A percentile compares a stretch with the other conserved stretches of the same genome.
Conservation (phyloP, 1,140 invertebrate genomes). For the Venustaconcha ellipsiformis region DNA sequence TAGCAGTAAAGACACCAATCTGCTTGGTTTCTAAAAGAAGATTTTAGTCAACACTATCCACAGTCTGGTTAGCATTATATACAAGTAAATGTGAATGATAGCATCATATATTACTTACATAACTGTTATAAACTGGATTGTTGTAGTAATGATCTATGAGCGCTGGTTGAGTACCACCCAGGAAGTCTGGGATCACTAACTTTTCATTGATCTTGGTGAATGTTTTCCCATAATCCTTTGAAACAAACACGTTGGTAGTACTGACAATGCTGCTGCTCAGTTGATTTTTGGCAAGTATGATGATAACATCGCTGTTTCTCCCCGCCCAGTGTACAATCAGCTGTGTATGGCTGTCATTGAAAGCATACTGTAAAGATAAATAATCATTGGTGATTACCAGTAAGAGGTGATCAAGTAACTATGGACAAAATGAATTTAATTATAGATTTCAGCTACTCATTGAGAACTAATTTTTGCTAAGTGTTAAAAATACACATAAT, state of each 20-base stretch:
- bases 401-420: no score
- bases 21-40: no score
- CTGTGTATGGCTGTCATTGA: constrained; percentile 88
- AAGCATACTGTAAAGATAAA: constrained; percentile 63
- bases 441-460: no score
- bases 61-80: no score
- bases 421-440: no score
- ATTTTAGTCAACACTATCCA: no score
- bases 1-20: no score
- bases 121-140: constrained; percentile 80
- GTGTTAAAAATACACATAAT: no score
- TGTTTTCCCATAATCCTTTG: constrained; percentile 86
- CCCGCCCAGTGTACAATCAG: constrained; percentile 92
- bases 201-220: constrained; percentile 81
- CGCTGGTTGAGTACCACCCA: constrained; percentile 71
- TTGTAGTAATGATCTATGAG: constrained; percentile 86
- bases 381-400: constrained; percentile 3
- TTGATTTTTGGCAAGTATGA: constrained; percentile 80
- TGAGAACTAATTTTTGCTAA: no score
- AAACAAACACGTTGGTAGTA: constrained; percentile 82
- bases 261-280: neutral
- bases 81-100: no score
- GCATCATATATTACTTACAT: constrained; percentile 73
- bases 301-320: constrained; percentile 85
- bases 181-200: constrained; percentile 69